Percentiles rank a stretch among this genome's conserved stretches.
phyloP scores from a whole-genome alignment of 2,888 invertebrate species.

The Meandrusa payeni region DNA sequence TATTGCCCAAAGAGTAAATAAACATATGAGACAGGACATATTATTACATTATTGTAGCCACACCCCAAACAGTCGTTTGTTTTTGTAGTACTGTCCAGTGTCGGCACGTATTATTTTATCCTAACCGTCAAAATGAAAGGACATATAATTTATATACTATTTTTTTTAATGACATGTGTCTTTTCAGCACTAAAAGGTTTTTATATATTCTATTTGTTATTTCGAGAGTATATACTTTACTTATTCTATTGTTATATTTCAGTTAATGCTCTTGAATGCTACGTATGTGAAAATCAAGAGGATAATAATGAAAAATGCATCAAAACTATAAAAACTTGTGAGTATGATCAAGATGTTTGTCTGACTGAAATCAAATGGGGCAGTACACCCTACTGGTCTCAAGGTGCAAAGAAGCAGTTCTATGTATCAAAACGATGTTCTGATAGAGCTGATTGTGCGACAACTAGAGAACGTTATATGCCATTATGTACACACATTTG shows the following conservation, averaged over 20 bases:
- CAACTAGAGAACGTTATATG: constrained; percentile 85
- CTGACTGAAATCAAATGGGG: constrained; percentile 96
- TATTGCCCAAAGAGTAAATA: too few relatives aligned
- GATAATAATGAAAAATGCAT: constrained; percentile 95
- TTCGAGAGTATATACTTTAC: constrained; percentile 5
- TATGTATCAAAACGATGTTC: constrained; percentile 96
- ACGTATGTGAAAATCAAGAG: constrained; percentile 96
- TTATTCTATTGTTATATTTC: constrained; percentile 39
- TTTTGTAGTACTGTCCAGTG: too few relatives aligned
- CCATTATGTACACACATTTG: constrained; percentile 92
- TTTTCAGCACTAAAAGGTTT: constrained; percentile 10
- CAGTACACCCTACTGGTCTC: constrained; percentile 97
- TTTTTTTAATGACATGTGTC: background rate
- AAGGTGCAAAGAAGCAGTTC: constrained; percentile 94
- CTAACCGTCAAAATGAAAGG: constrained; percentile 5
- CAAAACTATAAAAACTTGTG: constrained; percentile 94
- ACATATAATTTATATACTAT: background rate
- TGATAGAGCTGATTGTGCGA: constrained; percentile 88
- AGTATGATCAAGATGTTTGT: constrained; percentile 92
- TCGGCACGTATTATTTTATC: too few relatives aligned
- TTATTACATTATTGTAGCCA: too few relatives aligned
- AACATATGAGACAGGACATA: too few relatives aligned
- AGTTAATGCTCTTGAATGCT: constrained; percentile 92
- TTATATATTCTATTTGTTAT: background rate
- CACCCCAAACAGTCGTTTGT: too few relatives aligned